These are phyloP conservation scores for Phalanger gymnotis DNA, from an alignment of 2,797 vertebrate species.

Conservation along the genomic window DNA sequence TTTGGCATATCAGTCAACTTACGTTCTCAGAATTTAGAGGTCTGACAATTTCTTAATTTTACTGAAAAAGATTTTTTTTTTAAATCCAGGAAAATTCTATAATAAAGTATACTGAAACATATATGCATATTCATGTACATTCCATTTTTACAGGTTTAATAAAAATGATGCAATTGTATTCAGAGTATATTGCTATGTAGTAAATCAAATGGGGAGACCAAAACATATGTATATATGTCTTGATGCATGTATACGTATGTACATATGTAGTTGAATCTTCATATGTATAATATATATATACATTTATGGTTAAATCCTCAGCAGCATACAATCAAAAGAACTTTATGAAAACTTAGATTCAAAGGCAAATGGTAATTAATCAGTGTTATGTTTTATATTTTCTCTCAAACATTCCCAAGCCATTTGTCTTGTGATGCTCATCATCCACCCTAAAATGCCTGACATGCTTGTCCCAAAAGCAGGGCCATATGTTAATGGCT, in stretches of 20 bases:
- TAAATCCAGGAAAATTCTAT: conserved; percentile 11
- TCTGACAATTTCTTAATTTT: conserved; percentile 14
- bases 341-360: neutral
- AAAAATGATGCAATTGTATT: neutral
- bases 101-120: neutral
- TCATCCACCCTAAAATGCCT: neutral
- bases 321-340: neutral
- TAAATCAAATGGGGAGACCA: neutral
- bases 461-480: conserved; percentile 39
- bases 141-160: conserved; percentile 3
- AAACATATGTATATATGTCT: neutral
- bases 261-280: neutral
- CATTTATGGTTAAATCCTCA: too few species aligned
- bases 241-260: neutral
- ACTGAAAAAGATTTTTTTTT: conserved; percentile 16
- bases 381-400: neutral
- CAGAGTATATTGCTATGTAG: neutral
- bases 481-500: neutral
- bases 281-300: neutral
- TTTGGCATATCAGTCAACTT: conserved; percentile 2
- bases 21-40: neutral
- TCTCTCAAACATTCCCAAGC: neutral
- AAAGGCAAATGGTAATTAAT: neutral
- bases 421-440: conserved; percentile 8
- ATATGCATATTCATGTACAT: neutral